Evolutionary conservation across 2,113 vertebrate species (phyloP), one percentile per base, ranked within the genome.

Genomic region (Ardeotis arabs): DNA sequence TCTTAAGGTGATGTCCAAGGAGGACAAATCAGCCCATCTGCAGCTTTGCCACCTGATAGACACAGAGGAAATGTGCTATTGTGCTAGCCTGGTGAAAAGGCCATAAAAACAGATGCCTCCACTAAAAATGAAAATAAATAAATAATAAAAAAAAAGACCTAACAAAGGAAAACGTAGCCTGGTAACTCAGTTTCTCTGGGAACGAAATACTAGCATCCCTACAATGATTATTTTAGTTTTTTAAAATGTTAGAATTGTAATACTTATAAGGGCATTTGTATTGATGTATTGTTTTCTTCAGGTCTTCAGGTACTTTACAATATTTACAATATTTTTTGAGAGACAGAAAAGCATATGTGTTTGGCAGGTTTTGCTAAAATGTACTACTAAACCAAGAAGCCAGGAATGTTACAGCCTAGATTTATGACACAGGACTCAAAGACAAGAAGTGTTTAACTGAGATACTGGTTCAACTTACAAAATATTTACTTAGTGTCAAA

Each of bases 281-380:
- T 35, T 49, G 11, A n/a, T 21, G 21, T 33, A 82, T 3, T 68
- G 15, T 28, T 59, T 95, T 95, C 3, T 50, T 63, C 7, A 50
- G 15, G 8, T 2, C 23, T 63, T 83, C 19, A 4, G 3, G 3
- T 39, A 35, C 55, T 76, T 88, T 17, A n/a, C 2, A 62, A 2
- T 12, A 17, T 53, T 69, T 72, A n/a, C 2, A 62, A 39, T 39
- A 39, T 39, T 39, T 73, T 52, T 14, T 44, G 6, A 16, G 60
- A 79, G 24, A 14, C 7, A 56, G 25, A 35, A 53, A 66, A 77
- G 1, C n/a, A 3, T 7, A 62, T 0, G 0, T 6, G 3, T 55
- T 84, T 72, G 72, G 16, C 1, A 18, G 16, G 14, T 53, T 91
- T 93, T 87, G 10, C 14, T 80, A 91, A 81, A 89, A 72, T 24